Evolutionary conservation across 2,888 invertebrate genomes (phyloP), one percentile per base, ranked within the genome.

Genomic region (Ennomos erosarius): DNA sequence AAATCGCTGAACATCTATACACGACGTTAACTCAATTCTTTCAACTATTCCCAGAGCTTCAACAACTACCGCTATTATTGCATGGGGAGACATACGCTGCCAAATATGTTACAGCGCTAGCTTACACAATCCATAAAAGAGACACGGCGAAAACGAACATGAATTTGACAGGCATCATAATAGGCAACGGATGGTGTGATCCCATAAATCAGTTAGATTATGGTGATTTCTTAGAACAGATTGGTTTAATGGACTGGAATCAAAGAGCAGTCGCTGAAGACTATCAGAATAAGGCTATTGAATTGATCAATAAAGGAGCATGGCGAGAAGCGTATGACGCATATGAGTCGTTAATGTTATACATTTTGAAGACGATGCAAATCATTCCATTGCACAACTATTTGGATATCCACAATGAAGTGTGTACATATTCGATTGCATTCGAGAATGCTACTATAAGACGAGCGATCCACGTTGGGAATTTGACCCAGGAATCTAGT

Each of bases 31-130:
- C 91, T 42, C 98, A 99, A 82, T 97, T 98, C 80, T 98, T 97
- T 81, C 90, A 94, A 64, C 78, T 98, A 1, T 99, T 98, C 79
- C 95, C 96, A 0, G 95, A 97, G 69, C 88, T 96, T 26, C 94
- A 4, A 26, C 6, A 3, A 26, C 26, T 26, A 6, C 26, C 26
- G 4, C 5, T 26, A 26, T 26, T 26, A 26, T 26, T 26, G 26
- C 26, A 26, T 0, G 98, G 98, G 0, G 98, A 98, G 88, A 97
- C 97, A 0, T 98, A 98, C 79, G 98, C 94, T 36, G 98, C 98
- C 0, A 94, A 94, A 70, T 94, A 94, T 81, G 93, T 94, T 0
- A 98, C 98, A 1, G 96, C 97, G 0, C 82, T 96, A 46, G 94
- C 94, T 0, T 94, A 96, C 76, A 94, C 95, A 0, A 96, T 97